Evolutionary conservation across 2,113 vertebrate species (phyloP).

Genomic region (Sturnus vulgaris): DNA sequence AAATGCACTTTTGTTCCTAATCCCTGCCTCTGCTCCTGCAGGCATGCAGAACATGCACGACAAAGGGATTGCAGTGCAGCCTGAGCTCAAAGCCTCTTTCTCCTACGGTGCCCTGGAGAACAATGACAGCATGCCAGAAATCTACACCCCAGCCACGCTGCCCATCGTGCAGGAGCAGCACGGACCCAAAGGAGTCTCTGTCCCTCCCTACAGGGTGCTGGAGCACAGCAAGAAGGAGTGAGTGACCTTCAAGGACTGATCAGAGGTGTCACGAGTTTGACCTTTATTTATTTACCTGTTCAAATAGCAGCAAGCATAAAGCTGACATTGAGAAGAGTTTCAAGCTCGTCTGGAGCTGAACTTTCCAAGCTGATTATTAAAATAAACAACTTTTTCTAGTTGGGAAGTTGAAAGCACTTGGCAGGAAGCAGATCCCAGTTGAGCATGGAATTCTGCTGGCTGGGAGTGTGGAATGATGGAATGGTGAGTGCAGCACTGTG

Average conservation of each 20-base stretch:
- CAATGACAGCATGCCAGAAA: slow-evolving; percentile 78
- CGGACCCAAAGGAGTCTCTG: slow-evolving; percentile 4
- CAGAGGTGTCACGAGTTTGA: not conserved
- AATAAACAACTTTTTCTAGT: not conserved
- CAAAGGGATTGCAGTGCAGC: slow-evolving; percentile 84
- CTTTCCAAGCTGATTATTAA: slow-evolving; percentile 18
- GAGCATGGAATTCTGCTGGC: not conserved
- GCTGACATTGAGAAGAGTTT: not conserved
- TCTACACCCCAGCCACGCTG: slow-evolving; percentile 74
- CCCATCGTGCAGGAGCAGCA: slow-evolving; percentile 78
- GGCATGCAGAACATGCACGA: slow-evolving; percentile 90
- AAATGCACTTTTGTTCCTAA: not conserved
- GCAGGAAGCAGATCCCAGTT: not conserved
- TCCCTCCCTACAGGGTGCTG: slow-evolving; percentile 61
- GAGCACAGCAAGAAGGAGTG: slow-evolving; percentile 82
- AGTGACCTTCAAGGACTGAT: not conserved
- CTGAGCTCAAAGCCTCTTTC: slow-evolving; percentile 88
- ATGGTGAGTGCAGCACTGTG: not conserved
- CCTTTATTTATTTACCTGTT: slow-evolving; percentile 40
- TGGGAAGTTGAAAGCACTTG: not conserved
- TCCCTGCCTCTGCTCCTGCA: slow-evolving; percentile 50
- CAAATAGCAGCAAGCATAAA: not conserved
- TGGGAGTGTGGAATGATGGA: not conserved
- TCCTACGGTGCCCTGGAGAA: slow-evolving; percentile 92
- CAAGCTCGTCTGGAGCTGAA: not conserved